These are phyloP conservation scores for Psittacara wagleri DNA, from an alignment of 2,113 vertebrate species.

Conservation along the genomic window DNA sequence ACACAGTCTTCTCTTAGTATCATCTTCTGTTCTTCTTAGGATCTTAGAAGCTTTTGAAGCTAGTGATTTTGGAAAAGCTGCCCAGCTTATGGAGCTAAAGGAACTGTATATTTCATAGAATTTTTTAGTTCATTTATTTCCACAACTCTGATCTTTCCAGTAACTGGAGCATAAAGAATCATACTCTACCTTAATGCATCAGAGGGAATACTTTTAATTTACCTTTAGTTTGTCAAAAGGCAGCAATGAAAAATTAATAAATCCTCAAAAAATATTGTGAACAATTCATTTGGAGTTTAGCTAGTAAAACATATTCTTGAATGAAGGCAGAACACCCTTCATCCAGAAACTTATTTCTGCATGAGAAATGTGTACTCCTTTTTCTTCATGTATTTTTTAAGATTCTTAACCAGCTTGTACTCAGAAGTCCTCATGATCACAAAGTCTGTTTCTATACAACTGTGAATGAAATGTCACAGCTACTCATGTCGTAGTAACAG, in stretches of 20 bases:
- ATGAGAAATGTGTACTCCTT: not conserved
- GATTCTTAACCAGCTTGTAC: not conserved
- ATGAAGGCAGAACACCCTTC: not conserved
- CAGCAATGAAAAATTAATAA: slow-evolving; percentile 20
- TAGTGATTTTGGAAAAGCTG: slow-evolving; percentile 16
- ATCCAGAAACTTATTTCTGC: not conserved
- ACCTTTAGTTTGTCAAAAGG: slow-evolving; percentile 36
- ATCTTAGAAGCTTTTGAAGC: slow-evolving; percentile 20
- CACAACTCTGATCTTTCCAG: slow-evolving; percentile 54
- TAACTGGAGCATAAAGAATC: slow-evolving; percentile 72
- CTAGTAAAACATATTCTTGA: not conserved
- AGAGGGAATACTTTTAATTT: slow-evolving; percentile 67
- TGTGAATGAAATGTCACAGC: slow-evolving; percentile 22
- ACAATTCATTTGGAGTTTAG: not conserved
- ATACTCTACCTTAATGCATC: slow-evolving; percentile 56
- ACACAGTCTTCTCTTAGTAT: not conserved
- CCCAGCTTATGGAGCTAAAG: not conserved
- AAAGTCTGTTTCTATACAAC: not conserved
- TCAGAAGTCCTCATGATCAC: not conserved
- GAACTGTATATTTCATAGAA: slow-evolving; percentile 55
- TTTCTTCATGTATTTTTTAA: slow-evolving; percentile 11
- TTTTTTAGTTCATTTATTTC: slow-evolving; percentile 67
- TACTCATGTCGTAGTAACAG: not conserved
- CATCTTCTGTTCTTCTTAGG: not conserved
- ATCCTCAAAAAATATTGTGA: slow-evolving; percentile 15